phyloP scores from a whole-genome alignment of 1,140 invertebrate species.

The Saccostrea cuccullata region DNA sequence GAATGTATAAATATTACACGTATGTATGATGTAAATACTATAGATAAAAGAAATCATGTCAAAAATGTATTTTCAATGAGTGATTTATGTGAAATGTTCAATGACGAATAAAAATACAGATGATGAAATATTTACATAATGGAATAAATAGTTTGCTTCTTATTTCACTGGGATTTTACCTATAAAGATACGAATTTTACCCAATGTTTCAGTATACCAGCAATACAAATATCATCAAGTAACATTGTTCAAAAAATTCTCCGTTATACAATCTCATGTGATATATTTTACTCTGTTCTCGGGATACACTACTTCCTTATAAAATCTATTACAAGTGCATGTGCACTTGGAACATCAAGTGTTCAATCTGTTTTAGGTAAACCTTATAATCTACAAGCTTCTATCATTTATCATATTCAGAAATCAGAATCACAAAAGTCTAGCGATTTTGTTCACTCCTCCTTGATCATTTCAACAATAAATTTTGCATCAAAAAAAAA shows the following conservation, averaged over 20 bases:
- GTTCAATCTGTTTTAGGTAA: no score
- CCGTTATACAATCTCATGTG: neutral
- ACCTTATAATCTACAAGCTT: no score
- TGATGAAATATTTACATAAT: slow-evolving; percentile 11
- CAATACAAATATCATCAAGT: no score
- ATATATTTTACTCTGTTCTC: neutral
- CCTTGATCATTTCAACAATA: neutral
- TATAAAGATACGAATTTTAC: slow-evolving; percentile 20
- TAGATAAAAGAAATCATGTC: neutral
- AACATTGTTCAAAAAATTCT: neutral
- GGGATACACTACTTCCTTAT: no score
- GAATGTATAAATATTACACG: slow-evolving; percentile 14
- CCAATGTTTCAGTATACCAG: neutral
- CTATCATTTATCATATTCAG: no score
- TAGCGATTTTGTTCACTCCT: neutral
- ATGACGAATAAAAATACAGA: neutral
- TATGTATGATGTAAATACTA: neutral
- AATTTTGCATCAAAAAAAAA: neutral
- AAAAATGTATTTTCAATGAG: neutral
- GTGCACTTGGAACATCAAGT: no score
- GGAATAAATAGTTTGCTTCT: neutral
- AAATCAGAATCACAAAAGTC: no score
- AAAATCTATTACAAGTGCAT: no score
- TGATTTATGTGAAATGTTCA: no score
- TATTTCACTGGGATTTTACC: neutral